Conservation (phyloP, 1,140 invertebrate species). For the Aphelenchoides avenae region DNA sequence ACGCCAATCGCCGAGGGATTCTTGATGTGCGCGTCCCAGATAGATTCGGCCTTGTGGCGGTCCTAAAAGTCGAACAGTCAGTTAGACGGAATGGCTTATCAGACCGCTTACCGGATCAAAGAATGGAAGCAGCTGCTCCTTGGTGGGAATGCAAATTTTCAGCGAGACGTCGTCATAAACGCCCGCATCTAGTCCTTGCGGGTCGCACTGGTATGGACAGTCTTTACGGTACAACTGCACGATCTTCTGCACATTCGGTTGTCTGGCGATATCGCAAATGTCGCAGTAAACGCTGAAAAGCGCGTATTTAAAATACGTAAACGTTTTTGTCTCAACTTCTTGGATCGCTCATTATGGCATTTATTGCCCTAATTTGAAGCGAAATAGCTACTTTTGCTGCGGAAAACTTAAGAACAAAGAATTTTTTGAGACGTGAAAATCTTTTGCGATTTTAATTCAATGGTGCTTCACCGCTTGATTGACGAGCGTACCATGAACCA, state of each 20-base stretch:
- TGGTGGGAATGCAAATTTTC: slow-evolving; percentile 47
- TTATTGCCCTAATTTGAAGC: no score
- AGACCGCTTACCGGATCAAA: slow-evolving; percentile 45
- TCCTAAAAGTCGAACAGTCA: no score
- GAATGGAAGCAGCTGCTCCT: slow-evolving; percentile 50
- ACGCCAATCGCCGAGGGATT: no score
- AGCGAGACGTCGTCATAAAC: slow-evolving; percentile 46
- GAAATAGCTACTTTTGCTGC: no score
- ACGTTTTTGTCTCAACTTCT: no score
- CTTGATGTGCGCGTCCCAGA: no score
- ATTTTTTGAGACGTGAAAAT: slow-evolving; percentile 1
- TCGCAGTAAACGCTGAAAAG: slow-evolving; percentile 47
- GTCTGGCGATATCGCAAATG: slow-evolving; percentile 47
- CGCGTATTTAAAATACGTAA: no score
- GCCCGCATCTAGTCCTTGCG: slow-evolving; percentile 39
- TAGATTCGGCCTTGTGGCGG: no score
- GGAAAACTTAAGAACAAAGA: no score
- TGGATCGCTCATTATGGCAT: no score
- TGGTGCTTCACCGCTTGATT: no score
- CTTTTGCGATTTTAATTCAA: not conserved
- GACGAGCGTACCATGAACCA: slow-evolving; percentile 49
- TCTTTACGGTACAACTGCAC: slow-evolving; percentile 53
- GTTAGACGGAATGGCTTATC: no score
- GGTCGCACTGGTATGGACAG: slow-evolving; percentile 42
- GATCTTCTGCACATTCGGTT: slow-evolving; percentile 46